Base-by-base conservation (phyloP, 2,113 vertebrate genomes). In the Noctilio leporinus region DNA sequence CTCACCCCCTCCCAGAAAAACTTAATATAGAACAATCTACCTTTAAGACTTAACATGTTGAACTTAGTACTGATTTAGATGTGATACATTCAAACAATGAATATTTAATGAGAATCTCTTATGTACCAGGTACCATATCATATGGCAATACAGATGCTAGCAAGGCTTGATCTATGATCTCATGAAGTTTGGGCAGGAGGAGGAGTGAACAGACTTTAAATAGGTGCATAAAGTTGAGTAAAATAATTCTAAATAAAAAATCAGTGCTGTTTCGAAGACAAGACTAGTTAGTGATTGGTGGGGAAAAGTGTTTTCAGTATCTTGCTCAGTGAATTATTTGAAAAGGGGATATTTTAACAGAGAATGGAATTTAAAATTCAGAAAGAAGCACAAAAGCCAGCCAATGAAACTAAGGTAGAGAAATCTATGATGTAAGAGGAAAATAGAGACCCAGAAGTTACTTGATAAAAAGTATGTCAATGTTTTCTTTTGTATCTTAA, bases 161-260 rank as follows among this genome's bases (percentile, higher is more conserved):
- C 35, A 67, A 14, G 15, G 72, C 7, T 4, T 75, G 10, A 70
- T 30, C 33, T 33, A 4, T 51, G 6, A 2, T 28, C 33, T 64
- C 6, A 17, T n/a, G n/a, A 16, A 77, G 43, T 24, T n/a, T 75
- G 67, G 51, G 57, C 26, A 62, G 3, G 28, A 89, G 51, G 11
- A 45, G 26, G 28, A 93, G 24, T 30, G 24, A 10, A 59, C 1
- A 70, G 28, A 53, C 16, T 3, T 53, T 67, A 73, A 93, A 51
- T 49, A 43, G 62, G 8, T 75, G 0, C 20, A 76, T 64, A 70
- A 45, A 40, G 19, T 28, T 87, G 3, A 20, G 9, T 47, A 38
- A 78, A 16, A 40, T 62, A 28, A 72, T 72, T 89, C 93, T 64
- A 64, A 64, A 76, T 49, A 76, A 94, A 88, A 89, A 19, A 76